Conservation (phyloP, 2,797 vertebrate genomes). For the Pipistrellus nathusii region DNA sequence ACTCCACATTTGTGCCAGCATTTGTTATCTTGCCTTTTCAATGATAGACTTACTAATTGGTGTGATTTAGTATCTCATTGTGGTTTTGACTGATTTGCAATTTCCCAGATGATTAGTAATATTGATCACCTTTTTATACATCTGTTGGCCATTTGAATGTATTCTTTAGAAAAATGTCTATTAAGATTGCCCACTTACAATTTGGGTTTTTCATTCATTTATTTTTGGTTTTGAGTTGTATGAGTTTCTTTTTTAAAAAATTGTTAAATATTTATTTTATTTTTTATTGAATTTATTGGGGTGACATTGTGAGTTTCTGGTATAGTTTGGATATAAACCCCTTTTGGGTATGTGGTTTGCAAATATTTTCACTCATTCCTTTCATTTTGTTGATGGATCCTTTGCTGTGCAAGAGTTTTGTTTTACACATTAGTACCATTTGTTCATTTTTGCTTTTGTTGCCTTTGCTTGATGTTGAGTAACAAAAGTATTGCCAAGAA, state of each 20-base stretch:
- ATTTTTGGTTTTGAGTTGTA: background rate
- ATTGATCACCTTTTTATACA: background rate
- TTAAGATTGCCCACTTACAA: background rate
- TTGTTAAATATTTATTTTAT: background rate
- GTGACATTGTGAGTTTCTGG: background rate
- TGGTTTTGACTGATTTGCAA: background rate
- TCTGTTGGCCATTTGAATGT: background rate
- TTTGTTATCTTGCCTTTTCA: background rate
- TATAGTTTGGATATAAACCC: background rate
- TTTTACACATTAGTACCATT: background rate
- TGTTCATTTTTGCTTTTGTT: background rate
- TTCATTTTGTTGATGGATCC: background rate
- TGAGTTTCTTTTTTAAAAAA: background rate
- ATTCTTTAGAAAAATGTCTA: background rate
- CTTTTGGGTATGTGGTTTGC: background rate
- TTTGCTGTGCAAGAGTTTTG: background rate
- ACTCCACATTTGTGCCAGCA: background rate
- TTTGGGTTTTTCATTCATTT: background rate
- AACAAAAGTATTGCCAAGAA: background rate
- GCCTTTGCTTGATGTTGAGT: background rate
- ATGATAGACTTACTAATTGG: background rate
- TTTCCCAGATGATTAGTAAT: background rate
- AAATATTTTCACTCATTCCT: background rate
- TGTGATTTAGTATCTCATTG: background rate
- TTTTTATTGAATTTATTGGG: background rate